Evolutionary conservation across 2,888 invertebrate species (phyloP), one percentile per base, ranked within the genome.

Genomic region (Drosophila algonquin): DNA sequence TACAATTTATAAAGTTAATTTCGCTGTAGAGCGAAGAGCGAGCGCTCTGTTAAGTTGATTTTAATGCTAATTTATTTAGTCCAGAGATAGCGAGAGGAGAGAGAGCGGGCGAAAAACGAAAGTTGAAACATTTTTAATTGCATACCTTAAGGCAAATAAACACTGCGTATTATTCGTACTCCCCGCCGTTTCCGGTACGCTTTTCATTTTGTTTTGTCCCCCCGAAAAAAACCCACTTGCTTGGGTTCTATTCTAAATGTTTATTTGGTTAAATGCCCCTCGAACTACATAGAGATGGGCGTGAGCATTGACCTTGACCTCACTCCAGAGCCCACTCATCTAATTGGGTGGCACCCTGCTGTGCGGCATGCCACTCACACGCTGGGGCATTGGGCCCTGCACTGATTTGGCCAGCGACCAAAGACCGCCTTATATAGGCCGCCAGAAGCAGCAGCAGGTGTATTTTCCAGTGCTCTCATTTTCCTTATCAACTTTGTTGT

Each of bases 11-110:
- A 58, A 72, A 84, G 76, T 65, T 84, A 63, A 74, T 76, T 76
- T 69, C 63, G 68, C 46, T 58, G 60, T 79, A 81, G 82, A 81
- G 82, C 59, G 58, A 7, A n/a, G n/a, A 6, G 40, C 35, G 10
- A 9, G 9, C 32, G 40, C 40, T 40, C 63, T 76, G 47, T 61
- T 88, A 88, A 88, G 83, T 86, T 83, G 83, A 87, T 70, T 76
- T 78, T 82, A 80, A 76, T 57, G 52, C 64, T 82, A 76, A 88
- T 88, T 83, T 83, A 86, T 81, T 73, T 83, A 65, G 77, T 59
- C 64, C 67, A 8, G 30, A 24, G 24, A 24, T 24, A 3, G 24
- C 0, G 63, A 12, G 40, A 14, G 24, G 24, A 24, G 63, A 4
- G 40, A 14, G 40, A 40, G 40, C 2, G 40, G n/a, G n/a, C 6